Conservation (phyloP, 2,113 vertebrate genomes). For the Psettodes erumei region DNA sequence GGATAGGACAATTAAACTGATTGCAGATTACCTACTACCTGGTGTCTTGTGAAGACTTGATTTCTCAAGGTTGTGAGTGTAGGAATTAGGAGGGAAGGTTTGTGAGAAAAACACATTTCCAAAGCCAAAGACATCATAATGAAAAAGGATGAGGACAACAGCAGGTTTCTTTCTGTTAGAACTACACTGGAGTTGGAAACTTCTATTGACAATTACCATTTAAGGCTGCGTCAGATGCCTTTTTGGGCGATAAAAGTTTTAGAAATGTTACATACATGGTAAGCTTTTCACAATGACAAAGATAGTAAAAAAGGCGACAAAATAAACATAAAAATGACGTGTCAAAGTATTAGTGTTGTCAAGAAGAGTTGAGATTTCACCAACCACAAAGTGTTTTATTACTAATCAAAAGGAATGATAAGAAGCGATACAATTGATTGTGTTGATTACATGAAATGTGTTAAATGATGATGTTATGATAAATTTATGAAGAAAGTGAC, state of each 20-base stretch:
- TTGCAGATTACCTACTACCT: too few species aligned
- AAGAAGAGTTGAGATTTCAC: too few species aligned
- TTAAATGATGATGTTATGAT: too few species aligned
- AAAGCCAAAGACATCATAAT: not conserved
- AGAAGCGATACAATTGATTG: too few species aligned
- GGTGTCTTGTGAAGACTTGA: not conserved
- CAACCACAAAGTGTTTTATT: too few species aligned
- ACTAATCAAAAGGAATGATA: too few species aligned
- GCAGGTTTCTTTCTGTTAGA: not conserved
- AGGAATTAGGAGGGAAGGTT: not conserved
- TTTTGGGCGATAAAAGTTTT: not conserved
- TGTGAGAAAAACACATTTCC: not conserved
- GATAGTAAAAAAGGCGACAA: not conserved
- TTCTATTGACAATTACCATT: not conserved
- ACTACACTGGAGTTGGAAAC: not conserved
- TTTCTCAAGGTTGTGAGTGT: too few species aligned
- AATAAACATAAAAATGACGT: not conserved
- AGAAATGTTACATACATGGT: not conserved
- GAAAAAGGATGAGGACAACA: not conserved
- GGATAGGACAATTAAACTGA: too few species aligned
- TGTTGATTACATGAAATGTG: too few species aligned
- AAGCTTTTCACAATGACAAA: not conserved
- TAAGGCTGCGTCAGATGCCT: not conserved
- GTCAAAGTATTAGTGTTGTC: too few species aligned
- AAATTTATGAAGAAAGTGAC: too few species aligned